Evolutionary conservation across 1,140 invertebrate species (phyloP), one percentile per base, ranked within the genome.

Genomic region (Drosophila bipectinata): DNA sequence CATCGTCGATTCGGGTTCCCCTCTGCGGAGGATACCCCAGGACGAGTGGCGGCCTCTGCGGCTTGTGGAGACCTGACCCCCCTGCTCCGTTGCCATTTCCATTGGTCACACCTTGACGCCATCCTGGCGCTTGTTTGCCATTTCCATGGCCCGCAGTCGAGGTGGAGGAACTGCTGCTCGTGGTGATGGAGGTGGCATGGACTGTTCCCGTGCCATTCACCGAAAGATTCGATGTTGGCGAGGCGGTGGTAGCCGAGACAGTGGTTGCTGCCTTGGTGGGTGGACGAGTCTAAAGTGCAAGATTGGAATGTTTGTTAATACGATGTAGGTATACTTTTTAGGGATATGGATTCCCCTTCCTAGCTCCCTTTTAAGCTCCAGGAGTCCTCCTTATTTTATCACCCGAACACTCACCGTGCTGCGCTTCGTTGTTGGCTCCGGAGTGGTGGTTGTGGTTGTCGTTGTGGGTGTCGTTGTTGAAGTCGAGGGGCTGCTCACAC

Each of bases 31-130:
- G 95, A 79, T 94, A 95, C 37, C 94, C 95, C 72, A 96, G 93
- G 1, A 96, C 94, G 28, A 96, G 90, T 0, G 96, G 95, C 48
- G 95, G 95, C 64, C 95, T 92, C 39, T 95, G 94, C 28, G 94
- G 94, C 37, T 93, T 93, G 66, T 93, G 92, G 8, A 93, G 92
- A 72, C 75, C 93, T 88, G 62, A 76, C 10, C 55, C 74, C 47
- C 58, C 68, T 18, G 53, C 79, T 56, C 52, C 62, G 74, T 88
- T 68, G 80, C 72, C 45, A 54, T 77, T 67, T 79, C 79, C 51
- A 58, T 90, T 91, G 53, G 44, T 85, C 79, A 67, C 92, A 34
- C 92, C 92, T 6, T 83, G 85, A 9, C 90, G 90, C 90, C 90
- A 91, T 21, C 67, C 73, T 0, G 85, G 85, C 10, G 76, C 73